A percentile compares a stretch with the other conserved stretches of the same genome.
Evolutionary conservation across 2,888 invertebrate genomes (phyloP).

Genomic region (Drosophila nr. perissopoda): DNA sequence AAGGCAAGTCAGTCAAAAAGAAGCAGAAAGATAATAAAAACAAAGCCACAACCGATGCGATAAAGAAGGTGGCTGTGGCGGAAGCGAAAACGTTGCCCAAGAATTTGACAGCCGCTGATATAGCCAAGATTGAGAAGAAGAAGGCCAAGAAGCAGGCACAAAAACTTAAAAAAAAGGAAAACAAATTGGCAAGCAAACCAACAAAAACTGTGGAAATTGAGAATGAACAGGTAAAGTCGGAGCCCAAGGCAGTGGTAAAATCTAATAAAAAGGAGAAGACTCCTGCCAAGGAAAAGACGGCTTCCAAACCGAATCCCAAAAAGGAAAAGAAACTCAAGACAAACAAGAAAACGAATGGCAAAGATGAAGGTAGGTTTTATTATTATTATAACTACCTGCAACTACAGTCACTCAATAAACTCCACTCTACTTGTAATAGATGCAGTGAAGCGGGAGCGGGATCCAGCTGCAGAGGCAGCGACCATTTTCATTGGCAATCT

Average conservation of each 20-base stretch:
- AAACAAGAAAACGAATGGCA: conserved; percentile 32
- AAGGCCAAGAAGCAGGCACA: conserved; percentile 75
- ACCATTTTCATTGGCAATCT: conserved; percentile 85
- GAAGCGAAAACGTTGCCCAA: conserved; percentile 33
- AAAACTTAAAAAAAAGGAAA: conserved; percentile 65
- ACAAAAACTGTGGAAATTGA: background rate
- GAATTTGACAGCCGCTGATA: conserved; percentile 39
- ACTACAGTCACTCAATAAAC: background rate
- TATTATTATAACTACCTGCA: background rate
- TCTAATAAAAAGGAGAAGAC: conserved; percentile 17
- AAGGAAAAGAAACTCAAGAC: conserved; percentile 26
- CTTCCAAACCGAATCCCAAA: conserved; percentile 15
- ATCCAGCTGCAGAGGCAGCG: conserved; percentile 64
- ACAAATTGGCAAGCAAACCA: conserved; percentile 28
- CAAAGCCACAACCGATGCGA: conserved; percentile 11
- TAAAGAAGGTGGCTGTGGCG: conserved; percentile 5
- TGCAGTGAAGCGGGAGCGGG: conserved; percentile 41
- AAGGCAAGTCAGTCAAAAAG: conserved; percentile 48
- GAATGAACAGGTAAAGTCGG: background rate
- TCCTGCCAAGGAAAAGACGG: conserved; percentile 8
- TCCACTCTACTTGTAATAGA: conserved; percentile 33
- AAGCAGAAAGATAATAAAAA: conserved; percentile 37
- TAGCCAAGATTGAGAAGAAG: conserved; percentile 73
- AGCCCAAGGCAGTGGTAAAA: background rate
- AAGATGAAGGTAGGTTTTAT: conserved; percentile 44